Evolutionary conservation across 92 coral and sea anemone species (phyloP).

Genomic region (Ricordea florida): DNA sequence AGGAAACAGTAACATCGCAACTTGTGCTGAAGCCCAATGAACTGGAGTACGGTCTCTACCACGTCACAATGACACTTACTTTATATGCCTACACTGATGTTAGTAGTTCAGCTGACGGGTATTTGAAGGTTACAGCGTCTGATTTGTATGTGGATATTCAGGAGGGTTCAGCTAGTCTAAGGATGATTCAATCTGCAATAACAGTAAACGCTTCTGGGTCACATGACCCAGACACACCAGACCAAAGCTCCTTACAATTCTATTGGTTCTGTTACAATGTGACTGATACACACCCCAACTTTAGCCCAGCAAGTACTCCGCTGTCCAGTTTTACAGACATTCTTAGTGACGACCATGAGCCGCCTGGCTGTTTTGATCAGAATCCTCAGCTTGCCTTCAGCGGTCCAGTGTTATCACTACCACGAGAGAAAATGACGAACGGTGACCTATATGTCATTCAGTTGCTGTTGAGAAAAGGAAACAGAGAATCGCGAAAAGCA

Average conservation of each 20-base stretch:
- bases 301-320: neutral
- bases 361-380: neutral
- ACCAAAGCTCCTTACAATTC: slow-evolving; percentile 18
- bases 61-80: slow-evolving; percentile 39
- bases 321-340: neutral
- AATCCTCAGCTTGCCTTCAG: neutral
- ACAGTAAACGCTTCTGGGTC: slow-evolving; percentile 62
- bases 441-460: slow-evolving; percentile 20
- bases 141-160: slow-evolving; percentile 30
- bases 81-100: slow-evolving; percentile 36
- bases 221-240: slow-evolving; percentile 39
- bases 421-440: neutral
- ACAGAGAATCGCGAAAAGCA: slow-evolving; percentile 33
- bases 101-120: slow-evolving; percentile 30
- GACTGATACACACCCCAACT: neutral
- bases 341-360: neutral
- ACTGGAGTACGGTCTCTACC: slow-evolving; percentile 40
- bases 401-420: neutral
- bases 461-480: slow-evolving; percentile 37
- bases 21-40: slow-evolving; percentile 30
- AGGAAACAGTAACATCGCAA: slow-evolving; percentile 33
- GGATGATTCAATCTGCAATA: slow-evolving; percentile 10
- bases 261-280: slow-evolving; percentile 48
- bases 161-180: slow-evolving; percentile 55
- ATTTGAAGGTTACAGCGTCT: slow-evolving; percentile 33